These are phyloP conservation scores for Enteromius mattozi DNA, from an alignment of 2,797 vertebrate species.

Conservation along the genomic window DNA sequence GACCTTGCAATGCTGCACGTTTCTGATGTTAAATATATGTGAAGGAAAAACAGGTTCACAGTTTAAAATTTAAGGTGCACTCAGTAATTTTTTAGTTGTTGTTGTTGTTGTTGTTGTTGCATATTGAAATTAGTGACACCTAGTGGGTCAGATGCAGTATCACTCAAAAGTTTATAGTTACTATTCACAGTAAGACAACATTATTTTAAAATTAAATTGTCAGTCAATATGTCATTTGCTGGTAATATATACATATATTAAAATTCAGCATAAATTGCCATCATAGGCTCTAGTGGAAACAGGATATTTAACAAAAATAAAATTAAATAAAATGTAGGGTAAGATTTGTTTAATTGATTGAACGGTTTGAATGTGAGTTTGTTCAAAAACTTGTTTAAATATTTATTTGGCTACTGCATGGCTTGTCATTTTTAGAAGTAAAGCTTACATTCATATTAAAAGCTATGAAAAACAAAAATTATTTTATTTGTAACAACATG, in stretches of 20 bases:
- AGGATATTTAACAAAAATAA: not conserved
- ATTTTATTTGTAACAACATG: not conserved
- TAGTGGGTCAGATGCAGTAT: not conserved
- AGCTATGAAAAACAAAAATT: not conserved
- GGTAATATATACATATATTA: not conserved
- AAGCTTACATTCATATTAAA: not conserved
- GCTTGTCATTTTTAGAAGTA: not conserved
- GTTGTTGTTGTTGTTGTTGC: not conserved
- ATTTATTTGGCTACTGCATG: not conserved
- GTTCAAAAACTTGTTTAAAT: not conserved
- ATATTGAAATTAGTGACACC: constrained; percentile 12
- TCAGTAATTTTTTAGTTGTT: not conserved
- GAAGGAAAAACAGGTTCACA: not conserved
- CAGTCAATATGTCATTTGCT: not conserved
- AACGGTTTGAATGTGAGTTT: not conserved
- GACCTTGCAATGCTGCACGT: not conserved
- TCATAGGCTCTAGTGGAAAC: too few relatives aligned
- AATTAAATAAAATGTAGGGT: not conserved
- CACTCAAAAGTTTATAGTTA: not conserved
- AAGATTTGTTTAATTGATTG: not conserved
- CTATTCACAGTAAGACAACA: not conserved
- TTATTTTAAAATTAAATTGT: not conserved
- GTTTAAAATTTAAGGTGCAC: constrained; percentile 5
- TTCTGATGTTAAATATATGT: not conserved
- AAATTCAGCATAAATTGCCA: too few relatives aligned